Evolutionary conservation across 2,888 invertebrate species (phyloP).

Genomic region (Drosophila pseudotakahashii): DNA sequence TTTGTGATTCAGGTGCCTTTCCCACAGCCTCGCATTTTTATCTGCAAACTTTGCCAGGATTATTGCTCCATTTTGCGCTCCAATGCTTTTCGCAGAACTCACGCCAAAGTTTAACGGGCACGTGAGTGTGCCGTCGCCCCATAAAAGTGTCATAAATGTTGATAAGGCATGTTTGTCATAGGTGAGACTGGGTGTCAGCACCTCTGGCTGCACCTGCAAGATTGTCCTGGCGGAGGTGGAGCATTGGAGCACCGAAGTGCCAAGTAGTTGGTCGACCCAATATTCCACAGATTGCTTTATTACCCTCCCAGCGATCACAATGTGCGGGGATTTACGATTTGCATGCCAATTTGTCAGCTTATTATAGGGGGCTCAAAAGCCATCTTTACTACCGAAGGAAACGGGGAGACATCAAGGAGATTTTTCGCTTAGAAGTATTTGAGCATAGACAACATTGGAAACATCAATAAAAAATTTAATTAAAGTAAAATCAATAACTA

Average conservation of each 20-base stretch:
- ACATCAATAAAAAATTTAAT: too few species aligned
- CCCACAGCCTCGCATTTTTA: slow-evolving; percentile 1
- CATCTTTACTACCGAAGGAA: neutral
- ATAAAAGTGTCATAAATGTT: slow-evolving; percentile 74
- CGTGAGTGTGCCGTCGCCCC: slow-evolving; percentile 26
- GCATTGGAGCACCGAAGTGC: slow-evolving; percentile 41
- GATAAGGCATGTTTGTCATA: slow-evolving; percentile 71
- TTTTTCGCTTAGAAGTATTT: slow-evolving; percentile 1
- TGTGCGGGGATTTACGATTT: slow-evolving; percentile 31
- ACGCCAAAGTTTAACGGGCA: slow-evolving; percentile 49
- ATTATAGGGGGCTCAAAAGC: slow-evolving; percentile 12
- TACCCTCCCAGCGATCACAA: slow-evolving; percentile 27
- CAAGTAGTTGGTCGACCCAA: slow-evolving; percentile 52
- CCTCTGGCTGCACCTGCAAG: slow-evolving; percentile 38
- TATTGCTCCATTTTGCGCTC: slow-evolving; percentile 73
- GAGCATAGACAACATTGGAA: too few species aligned
- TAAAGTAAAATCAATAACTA: too few species aligned
- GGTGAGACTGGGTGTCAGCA: slow-evolving; percentile 13
- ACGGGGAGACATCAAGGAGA: neutral
- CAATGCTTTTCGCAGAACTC: slow-evolving; percentile 50
- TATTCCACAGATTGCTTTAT: slow-evolving; percentile 57
- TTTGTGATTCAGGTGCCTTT: slow-evolving; percentile 23
- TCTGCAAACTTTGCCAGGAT: slow-evolving; percentile 58
- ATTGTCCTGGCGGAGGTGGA: slow-evolving; percentile 1
- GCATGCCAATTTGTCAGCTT: slow-evolving; percentile 40